phyloP scores from a whole-genome alignment of 1,140 invertebrate species.

The Drosophila truncata region DNA sequence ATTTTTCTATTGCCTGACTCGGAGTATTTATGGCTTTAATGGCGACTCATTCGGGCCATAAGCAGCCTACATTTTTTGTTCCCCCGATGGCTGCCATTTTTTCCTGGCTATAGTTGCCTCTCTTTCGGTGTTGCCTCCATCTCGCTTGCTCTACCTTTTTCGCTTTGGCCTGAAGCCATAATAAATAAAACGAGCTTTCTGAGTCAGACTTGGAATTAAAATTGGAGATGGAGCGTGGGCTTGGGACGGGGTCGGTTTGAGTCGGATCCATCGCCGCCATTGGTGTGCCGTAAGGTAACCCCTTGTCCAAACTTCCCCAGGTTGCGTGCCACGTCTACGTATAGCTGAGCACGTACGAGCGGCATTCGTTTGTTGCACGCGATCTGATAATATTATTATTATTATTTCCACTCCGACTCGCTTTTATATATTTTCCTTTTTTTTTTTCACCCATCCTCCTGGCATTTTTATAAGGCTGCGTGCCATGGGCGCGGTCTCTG shows the following conservation, averaged over 20 bases:
- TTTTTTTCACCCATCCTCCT: slow-evolving; percentile 28
- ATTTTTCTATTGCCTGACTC: slow-evolving; percentile 49
- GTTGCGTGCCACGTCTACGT: slow-evolving; percentile 63
- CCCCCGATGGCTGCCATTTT: slow-evolving; percentile 66
- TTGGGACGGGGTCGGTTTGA: slow-evolving; percentile 1
- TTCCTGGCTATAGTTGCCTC: slow-evolving; percentile 20
- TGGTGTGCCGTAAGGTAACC: slow-evolving; percentile 58
- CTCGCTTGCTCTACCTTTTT: slow-evolving; percentile 17
- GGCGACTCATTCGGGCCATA: slow-evolving; percentile 63
- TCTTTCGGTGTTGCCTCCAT: background rate
- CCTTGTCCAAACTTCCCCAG: slow-evolving; percentile 9
- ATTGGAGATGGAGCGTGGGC: slow-evolving; percentile 8
- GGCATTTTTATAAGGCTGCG: slow-evolving; percentile 75
- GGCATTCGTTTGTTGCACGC: slow-evolving; percentile 80
- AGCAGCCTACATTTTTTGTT: slow-evolving; percentile 36
- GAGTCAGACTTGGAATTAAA: slow-evolving; percentile 45
- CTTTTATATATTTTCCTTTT: slow-evolving; percentile 11
- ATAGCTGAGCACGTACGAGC: slow-evolving; percentile 61
- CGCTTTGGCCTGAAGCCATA: slow-evolving; percentile 23
- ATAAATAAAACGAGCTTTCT: slow-evolving; percentile 57
- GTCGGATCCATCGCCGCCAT: slow-evolving; percentile 56
- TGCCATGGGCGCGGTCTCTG: slow-evolving; percentile 58
- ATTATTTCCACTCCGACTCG: slow-evolving; percentile 46
- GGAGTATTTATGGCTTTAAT: slow-evolving; percentile 78
- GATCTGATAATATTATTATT: slow-evolving; percentile 80